Conservation (phyloP, 2,113 vertebrate genomes). For the Caloenas nicobarica region DNA sequence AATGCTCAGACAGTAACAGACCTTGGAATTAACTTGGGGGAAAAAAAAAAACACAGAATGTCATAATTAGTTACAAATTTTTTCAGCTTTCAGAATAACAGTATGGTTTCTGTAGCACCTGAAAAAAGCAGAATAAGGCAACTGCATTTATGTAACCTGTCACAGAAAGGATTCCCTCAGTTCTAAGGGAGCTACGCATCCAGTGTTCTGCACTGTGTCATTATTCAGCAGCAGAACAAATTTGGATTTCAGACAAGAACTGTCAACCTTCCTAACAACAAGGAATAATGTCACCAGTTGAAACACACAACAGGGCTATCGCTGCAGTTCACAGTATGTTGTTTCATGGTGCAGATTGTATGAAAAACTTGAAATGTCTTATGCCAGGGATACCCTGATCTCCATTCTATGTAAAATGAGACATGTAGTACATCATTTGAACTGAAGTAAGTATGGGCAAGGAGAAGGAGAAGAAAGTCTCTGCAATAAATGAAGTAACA, state of each 20-base stretch:
- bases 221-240: neutral
- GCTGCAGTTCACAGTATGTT: neutral
- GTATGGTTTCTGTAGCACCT: neutral
- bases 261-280: neutral
- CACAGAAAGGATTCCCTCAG: neutral
- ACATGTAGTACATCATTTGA: neutral
- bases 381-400: neutral
- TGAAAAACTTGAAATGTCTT: neutral
- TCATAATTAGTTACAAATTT: neutral
- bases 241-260: neutral
- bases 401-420: neutral
- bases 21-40: neutral
- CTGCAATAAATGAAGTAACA: neutral
- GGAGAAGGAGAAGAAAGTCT: neutral
- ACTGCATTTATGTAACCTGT: neutral
- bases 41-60: neutral
- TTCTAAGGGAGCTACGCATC: neutral
- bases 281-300: neutral
- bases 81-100: neutral
- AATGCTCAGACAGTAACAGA: neutral
- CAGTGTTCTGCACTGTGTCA: neutral
- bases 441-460: neutral
- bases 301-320: neutral
- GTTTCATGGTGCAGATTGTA: neutral
- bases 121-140: neutral